phyloP scores from a whole-genome alignment of 2,113 vertebrate genomes.

The Ptyas mucosa region DNA sequence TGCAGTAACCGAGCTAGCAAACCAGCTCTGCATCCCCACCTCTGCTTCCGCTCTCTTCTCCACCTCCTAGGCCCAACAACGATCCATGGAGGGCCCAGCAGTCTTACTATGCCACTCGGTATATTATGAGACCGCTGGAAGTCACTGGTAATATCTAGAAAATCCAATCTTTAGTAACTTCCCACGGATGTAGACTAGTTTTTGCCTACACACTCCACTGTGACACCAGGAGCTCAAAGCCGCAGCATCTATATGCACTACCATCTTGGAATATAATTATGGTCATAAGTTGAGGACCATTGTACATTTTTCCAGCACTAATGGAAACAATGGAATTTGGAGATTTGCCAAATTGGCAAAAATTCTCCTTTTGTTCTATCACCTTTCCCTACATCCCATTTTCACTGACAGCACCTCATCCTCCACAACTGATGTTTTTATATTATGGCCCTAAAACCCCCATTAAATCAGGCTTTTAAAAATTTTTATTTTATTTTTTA shows the following conservation, averaged over 20 bases:
- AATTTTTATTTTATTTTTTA: background rate
- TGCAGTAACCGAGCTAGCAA: no score
- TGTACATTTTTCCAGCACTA: background rate
- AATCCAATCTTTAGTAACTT: no score
- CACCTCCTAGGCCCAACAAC: no score
- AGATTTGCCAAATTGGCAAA: background rate
- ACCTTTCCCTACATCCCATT: background rate
- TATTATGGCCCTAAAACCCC: background rate
- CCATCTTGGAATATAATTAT: background rate
- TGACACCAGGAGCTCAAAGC: no score
- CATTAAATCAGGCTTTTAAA: background rate
- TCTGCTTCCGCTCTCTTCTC: no score
- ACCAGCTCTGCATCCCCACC: no score
- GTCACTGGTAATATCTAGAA: no score
- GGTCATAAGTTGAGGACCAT: background rate
- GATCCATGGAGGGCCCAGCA: no score
- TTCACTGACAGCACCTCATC: background rate
- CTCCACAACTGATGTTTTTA: background rate
- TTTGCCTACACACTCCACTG: no score
- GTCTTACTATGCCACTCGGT: no score
- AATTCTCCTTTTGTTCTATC: background rate
- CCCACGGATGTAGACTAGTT: no score
- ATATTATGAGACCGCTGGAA: no score
- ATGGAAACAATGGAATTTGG: background rate
- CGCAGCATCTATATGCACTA: accelerated